A percentile compares a stretch with the other conserved stretches of the same genome.
Evolutionary conservation across 2,113 vertebrate genomes (phyloP).

Genomic region (Corvus moneduloides): DNA sequence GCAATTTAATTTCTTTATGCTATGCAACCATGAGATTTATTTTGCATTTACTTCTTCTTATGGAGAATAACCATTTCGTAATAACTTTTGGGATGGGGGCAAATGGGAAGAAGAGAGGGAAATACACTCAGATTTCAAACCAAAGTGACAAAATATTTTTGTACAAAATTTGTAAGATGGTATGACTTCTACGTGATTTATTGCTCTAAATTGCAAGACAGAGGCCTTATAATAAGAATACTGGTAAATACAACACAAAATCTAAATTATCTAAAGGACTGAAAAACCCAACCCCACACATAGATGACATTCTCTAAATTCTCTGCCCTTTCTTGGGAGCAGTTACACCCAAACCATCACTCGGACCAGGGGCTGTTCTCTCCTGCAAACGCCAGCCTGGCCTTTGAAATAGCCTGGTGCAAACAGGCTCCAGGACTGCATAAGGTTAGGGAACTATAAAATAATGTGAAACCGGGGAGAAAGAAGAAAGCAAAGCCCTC

Average conservation of each 20-base stretch:
- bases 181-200: neutral
- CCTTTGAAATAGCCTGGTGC: neutral
- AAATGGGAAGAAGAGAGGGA: neutral
- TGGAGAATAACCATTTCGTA: neutral
- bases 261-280: neutral
- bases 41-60: neutral
- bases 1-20: neutral
- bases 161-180: neutral
- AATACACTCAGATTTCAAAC: neutral
- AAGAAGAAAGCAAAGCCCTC: neutral
- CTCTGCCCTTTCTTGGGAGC: constrained; percentile 54
- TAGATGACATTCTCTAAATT: constrained; percentile 47
- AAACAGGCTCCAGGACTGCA: neutral
- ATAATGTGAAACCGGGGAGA: neutral
- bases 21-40: neutral
- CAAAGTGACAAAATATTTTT: neutral
- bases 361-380: constrained; percentile 28
- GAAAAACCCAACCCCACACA: constrained; percentile 42
- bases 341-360: constrained; percentile 53
- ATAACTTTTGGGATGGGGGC: neutral
- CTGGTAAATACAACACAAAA: constrained; percentile 29
- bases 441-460: neutral
- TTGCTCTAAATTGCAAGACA: neutral
- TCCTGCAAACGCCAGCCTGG: neutral
- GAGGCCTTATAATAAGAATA: constrained; percentile 1